Percentiles rank a stretch among this genome's conserved stretches.
Evolutionary conservation across 2,113 vertebrate species (phyloP).

Genomic region (Conger conger): DNA sequence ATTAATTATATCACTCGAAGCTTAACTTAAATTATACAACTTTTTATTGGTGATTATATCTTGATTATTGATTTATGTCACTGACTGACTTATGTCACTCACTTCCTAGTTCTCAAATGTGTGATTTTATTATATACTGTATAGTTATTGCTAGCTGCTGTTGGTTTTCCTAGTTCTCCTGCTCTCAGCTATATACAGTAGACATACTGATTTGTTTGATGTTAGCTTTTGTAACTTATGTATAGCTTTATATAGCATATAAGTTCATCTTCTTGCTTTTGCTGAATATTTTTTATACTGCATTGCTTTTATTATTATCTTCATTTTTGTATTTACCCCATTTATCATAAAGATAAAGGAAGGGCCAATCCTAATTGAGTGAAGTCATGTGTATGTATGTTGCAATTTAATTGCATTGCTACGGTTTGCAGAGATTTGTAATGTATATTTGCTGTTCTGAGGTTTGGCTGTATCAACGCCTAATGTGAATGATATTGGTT

Average conservation of each 20-base stretch:
- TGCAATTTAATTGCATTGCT: neutral
- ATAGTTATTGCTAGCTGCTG: neutral
- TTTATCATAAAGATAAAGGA: neutral
- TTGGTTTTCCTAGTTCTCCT: neutral
- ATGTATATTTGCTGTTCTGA: neutral
- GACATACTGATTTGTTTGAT: neutral
- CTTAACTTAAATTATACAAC: neutral
- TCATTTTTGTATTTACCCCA: neutral
- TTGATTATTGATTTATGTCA: neutral
- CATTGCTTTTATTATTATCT: neutral
- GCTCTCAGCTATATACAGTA: neutral
- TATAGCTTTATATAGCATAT: neutral
- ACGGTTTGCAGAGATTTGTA: neutral
- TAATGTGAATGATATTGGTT: neutral
- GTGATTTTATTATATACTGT: neutral
- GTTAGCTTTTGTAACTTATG: neutral
- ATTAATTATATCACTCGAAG: neutral
- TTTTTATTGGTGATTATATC: neutral
- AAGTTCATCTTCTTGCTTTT: neutral
- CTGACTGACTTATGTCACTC: neutral
- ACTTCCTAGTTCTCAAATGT: neutral
- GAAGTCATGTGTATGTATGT: neutral
- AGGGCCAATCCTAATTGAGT: neutral
- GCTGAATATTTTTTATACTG: neutral
- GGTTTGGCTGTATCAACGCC: conserved; percentile 13